phyloP scores from a whole-genome alignment of 37 sponge, comb jelly and placozoan genomes.

The Lycopodina hypogea region DNA sequence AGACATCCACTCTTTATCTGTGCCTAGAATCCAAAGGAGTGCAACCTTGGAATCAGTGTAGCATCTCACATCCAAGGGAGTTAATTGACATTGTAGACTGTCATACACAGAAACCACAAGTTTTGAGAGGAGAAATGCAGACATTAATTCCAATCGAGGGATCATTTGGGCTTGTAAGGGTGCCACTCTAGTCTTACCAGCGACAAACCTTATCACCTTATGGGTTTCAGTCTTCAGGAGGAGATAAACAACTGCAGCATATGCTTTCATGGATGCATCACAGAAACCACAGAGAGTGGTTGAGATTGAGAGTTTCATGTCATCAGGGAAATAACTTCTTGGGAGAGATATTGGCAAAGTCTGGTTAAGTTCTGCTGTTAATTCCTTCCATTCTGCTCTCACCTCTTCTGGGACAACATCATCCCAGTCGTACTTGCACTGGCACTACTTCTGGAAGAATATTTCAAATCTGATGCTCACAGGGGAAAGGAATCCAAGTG shows the following conservation, averaged over 20 bases:
- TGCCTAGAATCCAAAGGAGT: constrained; percentile 44
- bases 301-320: not conserved
- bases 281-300: constrained; percentile 52
- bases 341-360: constrained; percentile 26
- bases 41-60: constrained; percentile 59
- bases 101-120: constrained; percentile 17
- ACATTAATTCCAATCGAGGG: constrained; percentile 50
- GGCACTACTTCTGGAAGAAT: constrained; percentile 44
- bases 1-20: constrained; percentile 45
- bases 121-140: constrained; percentile 39
- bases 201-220: constrained; percentile 20
- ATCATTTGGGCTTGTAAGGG: constrained; percentile 42
- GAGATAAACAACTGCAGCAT: constrained; percentile 54
- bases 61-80: constrained; percentile 13
- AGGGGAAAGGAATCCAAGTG: constrained; percentile 53
- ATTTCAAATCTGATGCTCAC: constrained; percentile 52
- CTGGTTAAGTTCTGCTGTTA: constrained; percentile 21
- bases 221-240: constrained; percentile 12
- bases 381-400: constrained; percentile 29
- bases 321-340: constrained; percentile 26
- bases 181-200: constrained; percentile 53
- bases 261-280: constrained; percentile 51
- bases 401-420: constrained; percentile 13
- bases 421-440: constrained; percentile 49
- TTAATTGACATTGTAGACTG: constrained; percentile 3